These are phyloP conservation scores for Callospermophilus lateralis DNA, from an alignment of 2,113 vertebrate species.

Conservation along the genomic window DNA sequence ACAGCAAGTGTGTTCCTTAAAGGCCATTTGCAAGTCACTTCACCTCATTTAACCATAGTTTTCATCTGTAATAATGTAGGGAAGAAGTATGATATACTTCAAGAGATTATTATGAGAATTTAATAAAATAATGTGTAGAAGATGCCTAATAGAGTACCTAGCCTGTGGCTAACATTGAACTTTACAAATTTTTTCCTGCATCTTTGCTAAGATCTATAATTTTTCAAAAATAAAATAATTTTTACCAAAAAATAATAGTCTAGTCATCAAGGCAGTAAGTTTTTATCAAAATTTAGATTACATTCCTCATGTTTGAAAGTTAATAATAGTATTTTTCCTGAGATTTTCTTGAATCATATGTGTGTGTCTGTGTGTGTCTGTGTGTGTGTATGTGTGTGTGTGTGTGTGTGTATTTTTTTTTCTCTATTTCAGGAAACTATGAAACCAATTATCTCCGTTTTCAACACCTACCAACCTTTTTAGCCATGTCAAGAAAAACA, in stretches of 20 bases:
- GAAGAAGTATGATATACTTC: neutral
- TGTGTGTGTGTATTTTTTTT: too few relatives aligned
- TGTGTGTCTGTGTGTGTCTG: too few relatives aligned
- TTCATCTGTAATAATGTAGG: neutral
- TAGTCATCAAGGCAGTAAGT: neutral
- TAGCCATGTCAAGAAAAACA: neutral
- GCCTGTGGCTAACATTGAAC: neutral
- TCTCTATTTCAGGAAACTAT: neutral
- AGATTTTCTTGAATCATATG: neutral
- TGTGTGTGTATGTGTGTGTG: too few relatives aligned
- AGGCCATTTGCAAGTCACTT: neutral
- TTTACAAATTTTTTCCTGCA: neutral
- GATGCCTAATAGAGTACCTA: neutral
- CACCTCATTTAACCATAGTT: neutral
- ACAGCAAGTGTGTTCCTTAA: neutral
- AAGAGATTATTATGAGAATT: neutral
- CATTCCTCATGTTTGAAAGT: neutral
- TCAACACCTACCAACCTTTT: neutral
- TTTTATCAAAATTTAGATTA: neutral
- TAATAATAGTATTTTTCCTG: neutral
- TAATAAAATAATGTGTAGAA: neutral
- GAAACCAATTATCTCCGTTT: neutral
- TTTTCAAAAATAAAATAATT: constrained; percentile 33
- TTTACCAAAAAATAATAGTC: neutral
- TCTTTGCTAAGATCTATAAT: neutral